Conservation (phyloP, 2,113 vertebrate genomes). For the Melierax canorus region DNA sequence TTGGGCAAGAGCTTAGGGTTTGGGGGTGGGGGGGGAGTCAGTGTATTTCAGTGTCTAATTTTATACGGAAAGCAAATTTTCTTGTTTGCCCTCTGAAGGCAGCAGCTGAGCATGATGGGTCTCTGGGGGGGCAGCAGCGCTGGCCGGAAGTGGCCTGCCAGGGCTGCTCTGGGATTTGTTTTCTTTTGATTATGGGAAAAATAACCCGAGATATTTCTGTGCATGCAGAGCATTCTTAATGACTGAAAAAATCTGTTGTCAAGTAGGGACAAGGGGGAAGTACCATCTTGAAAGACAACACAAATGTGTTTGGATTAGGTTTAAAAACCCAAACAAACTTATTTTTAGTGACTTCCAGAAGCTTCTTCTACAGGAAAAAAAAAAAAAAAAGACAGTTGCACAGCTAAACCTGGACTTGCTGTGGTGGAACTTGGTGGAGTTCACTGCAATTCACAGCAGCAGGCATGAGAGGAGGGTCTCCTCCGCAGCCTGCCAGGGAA, state of each 20-base stretch:
- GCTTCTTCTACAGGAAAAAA: neutral
- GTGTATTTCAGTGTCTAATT: neutral
- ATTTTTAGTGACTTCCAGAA: slow-evolving; percentile 47
- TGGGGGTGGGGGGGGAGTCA: rapidly evolving
- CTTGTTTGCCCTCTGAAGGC: neutral
- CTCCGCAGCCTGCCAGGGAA: rapidly evolving
- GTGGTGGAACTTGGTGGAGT: neutral
- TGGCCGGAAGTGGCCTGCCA: slow-evolving; percentile 23
- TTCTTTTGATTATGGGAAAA: slow-evolving; percentile 67
- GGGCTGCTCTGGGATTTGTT: slow-evolving; percentile 56
- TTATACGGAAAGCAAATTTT: neutral
- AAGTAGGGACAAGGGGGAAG: neutral
- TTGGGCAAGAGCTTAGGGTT: neutral
- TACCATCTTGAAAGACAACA: neutral
- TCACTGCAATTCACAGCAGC: neutral
- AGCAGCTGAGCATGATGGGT: neutral
- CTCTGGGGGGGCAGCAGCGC: neutral
- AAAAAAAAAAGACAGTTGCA: neutral
- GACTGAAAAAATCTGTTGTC: slow-evolving; percentile 46
- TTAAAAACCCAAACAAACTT: slow-evolving; percentile 27
- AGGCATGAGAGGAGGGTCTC: neutral
- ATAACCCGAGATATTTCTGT: slow-evolving; percentile 46
- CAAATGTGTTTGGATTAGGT: slow-evolving; percentile 3
- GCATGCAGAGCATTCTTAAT: slow-evolving; percentile 40
- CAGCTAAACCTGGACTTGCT: neutral